Conservation (phyloP, 2,888 invertebrate genomes). For the Strigamia maritima region DNA sequence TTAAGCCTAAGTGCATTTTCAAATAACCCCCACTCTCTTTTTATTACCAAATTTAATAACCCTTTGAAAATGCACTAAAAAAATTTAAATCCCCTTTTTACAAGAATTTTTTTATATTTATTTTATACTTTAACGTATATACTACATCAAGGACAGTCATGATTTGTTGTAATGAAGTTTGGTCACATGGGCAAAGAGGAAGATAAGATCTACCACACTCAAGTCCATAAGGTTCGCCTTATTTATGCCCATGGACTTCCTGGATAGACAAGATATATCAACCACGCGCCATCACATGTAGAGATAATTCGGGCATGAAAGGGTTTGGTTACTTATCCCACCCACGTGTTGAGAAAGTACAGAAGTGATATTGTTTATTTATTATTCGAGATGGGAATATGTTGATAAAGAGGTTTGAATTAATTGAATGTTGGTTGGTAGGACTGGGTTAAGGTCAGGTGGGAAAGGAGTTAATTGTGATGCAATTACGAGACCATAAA, state of each 20-base stretch:
- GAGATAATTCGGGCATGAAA: neutral
- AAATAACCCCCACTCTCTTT: neutral
- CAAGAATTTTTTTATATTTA: neutral
- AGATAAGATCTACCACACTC: neutral
- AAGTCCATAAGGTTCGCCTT: neutral
- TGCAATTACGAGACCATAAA: neutral
- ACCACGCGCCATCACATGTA: slow-evolving; percentile 11
- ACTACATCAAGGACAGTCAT: slow-evolving; percentile 7
- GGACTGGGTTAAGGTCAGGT: slow-evolving; percentile 7
- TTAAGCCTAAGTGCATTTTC: slow-evolving; percentile 20
- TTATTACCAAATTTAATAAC: neutral
- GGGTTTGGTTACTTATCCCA: slow-evolving; percentile 8
- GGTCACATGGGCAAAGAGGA: neutral
- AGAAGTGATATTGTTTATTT: slow-evolving; percentile 15
- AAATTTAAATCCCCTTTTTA: neutral
- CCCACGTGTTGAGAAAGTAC: neutral
- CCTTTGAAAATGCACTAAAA: neutral
- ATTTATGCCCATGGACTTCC: slow-evolving; percentile 1
- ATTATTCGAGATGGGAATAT: neutral
- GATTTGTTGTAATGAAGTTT: neutral
- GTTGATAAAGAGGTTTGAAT: neutral
- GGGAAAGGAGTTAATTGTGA: neutral
- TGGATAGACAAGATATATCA: slow-evolving; percentile 23
- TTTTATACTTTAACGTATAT: neutral
- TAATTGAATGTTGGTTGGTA: neutral